Evolutionary conservation across 2,113 vertebrate genomes (phyloP).

Genomic region (Lagopus leucura): DNA sequence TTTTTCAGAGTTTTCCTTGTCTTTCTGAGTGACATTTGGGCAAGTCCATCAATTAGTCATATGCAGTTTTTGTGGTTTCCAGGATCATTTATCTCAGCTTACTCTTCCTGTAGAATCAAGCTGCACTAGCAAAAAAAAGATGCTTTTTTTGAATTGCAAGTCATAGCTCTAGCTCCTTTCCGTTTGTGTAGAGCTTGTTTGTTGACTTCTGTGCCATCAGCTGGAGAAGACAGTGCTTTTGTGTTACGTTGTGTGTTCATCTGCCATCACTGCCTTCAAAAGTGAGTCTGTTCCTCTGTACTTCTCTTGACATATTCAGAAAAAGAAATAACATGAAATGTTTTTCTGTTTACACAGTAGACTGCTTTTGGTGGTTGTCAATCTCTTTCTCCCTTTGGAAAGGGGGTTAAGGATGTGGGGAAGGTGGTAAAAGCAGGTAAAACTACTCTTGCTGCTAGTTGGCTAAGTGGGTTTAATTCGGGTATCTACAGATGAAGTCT

Average conservation of each 20-base stretch:
- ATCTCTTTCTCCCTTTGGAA: neutral
- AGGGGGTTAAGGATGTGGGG: neutral
- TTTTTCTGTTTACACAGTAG: neutral
- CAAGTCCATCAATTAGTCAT: neutral
- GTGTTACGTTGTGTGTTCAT: neutral
- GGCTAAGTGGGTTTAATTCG: neutral
- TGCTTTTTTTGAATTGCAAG: constrained; percentile 4
- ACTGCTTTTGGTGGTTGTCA: neutral
- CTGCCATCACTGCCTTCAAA: neutral
- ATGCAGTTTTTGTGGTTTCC: neutral
- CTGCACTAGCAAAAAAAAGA: neutral
- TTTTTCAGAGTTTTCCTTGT: neutral
- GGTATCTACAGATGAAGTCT: neutral
- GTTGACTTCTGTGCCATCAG: neutral
- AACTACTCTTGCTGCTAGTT: neutral
- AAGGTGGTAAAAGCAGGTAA: neutral
- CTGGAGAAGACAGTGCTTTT: neutral
- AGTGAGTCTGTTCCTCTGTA: constrained; percentile 54
- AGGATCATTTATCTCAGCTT: constrained; percentile 5
- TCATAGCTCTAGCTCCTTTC: neutral
- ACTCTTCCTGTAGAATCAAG: constrained; percentile 52
- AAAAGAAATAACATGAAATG: neutral
- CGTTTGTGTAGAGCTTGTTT: neutral
- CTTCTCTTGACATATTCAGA: neutral
- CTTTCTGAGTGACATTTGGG: neutral